Conservation (phyloP, 1,140 invertebrate species). For the Drosophila nasuta region DNA sequence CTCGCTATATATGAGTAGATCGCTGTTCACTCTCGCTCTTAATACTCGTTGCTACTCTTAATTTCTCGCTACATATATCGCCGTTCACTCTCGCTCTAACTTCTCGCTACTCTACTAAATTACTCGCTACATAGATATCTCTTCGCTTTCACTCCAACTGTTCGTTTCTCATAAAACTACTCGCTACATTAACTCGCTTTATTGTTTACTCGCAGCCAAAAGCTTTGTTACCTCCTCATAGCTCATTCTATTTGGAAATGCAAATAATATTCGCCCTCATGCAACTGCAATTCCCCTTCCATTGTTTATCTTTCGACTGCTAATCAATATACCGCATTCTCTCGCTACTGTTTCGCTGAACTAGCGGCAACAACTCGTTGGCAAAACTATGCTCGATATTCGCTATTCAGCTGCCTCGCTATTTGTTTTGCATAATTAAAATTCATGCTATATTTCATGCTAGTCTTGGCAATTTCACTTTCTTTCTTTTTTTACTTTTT, state of each 20-base stretch:
- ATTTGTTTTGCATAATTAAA: constrained; percentile 61
- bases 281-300: no score
- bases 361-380: background rate
- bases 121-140: no score
- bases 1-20: background rate
- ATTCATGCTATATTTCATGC: constrained; percentile 45
- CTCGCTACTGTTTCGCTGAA: background rate
- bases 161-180: background rate
- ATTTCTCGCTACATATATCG: no score
- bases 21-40: no score
- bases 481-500: background rate
- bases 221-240: no score
- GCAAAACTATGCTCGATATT: background rate
- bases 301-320: background rate
- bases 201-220: background rate
- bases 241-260: no score
- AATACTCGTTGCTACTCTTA: no score
- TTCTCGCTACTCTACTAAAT: no score
- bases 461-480: constrained; percentile 56
- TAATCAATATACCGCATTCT: background rate
- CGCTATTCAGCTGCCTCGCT: constrained; percentile 12
- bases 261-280: no score
- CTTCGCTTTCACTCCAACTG: no score
- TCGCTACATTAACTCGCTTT: background rate
- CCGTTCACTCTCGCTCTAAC: no score